Evolutionary conservation across 2,797 vertebrate species (phyloP), one percentile per base, ranked within the genome.

Genomic region (Acrossocheilus fasciatus): DNA sequence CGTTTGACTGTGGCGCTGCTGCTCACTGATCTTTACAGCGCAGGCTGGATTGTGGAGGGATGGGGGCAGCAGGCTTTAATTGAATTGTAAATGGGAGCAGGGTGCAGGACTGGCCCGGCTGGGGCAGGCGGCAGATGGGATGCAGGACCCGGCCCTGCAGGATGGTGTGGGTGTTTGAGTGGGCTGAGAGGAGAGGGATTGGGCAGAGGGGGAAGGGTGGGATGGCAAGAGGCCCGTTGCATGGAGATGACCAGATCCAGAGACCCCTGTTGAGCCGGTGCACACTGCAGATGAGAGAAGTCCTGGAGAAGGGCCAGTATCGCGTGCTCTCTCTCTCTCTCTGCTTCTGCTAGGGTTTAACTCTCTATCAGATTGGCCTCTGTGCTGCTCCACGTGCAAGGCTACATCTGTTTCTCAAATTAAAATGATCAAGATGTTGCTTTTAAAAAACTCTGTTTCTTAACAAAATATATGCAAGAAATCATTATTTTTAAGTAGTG

Each of bases 61-160:
- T 92, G 92, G 93, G 93, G 92, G 91, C 93, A 92, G 92, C 93
- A 93, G 92, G 91, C 93, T 94, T 95, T 95, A 96, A 96, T 96
- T 96, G 95, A 96, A 96, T 96, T 96, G 95, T 96, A 95, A 96
- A 96, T 95, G 94, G 87, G 91, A 94, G 92, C 86, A 89, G 83
- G 93, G 94, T 81, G 64, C 74, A 43, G 57, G 62, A 92, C 93
- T 93, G 57, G 81, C 89, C 93, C 91, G 88, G 92, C 92, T 93
- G 94, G 93, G 93, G 94, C 92, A 95, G 94, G 95, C 92, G 93
- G 95, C 95, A 96, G 96, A 96, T 96, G 95, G 95, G 94, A 96
- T 94, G 94, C 94, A 93, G 94, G 93, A 93, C 91, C 93, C 92
- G 91, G 92, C 93, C 89, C 93, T 92, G 91, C 91, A 92, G 93